Base-by-base conservation (phyloP, 2,797 vertebrate species). In the Meriones psammophilus region DNA sequence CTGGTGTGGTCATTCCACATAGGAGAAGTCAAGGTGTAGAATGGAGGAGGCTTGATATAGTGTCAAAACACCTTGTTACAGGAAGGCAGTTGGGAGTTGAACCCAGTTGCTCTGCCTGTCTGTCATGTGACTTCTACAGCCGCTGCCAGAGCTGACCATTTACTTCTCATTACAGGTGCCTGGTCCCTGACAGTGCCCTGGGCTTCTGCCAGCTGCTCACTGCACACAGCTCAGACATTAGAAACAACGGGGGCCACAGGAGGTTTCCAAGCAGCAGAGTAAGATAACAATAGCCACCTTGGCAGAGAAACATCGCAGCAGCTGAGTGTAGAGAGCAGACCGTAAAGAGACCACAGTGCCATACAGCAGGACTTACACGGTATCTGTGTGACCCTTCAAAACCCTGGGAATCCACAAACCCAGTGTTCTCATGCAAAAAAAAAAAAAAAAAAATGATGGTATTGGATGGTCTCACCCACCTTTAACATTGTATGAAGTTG, bases 321-420 rank as follows among this genome's bases (percentile, higher is more conserved):
- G 69, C 84, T 91, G 83, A 79, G 64, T 68, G 71, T 77, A 33
- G 26, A 30, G 28, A 90, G 78, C 90, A 93, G 89, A 60, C 13
- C 33, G 80, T 69, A 71, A 93, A 78, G 95, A 95, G 94, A 88
- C 79, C 81, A 60, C 56, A 96, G 10, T 5, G 26, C 39, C 85
- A 4, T 18, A 39, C 79, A 79, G 80, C 79, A 79, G 80, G 64
- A 86, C 18, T 56, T 36, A n/a, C 64, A 30, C 79, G 89, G 46
- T 60, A 91, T 88, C 68, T 92, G 50, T 42, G 69, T 33, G 92
- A 92, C 80, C 89, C 80, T 46, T 42, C 88, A 30, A 77, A 85
- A 58, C n/a, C 50, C 64, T 9, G 2, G 83, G 78, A 71, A 96
- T 80, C 87, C 50, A 92, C 36, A 30, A 69, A 50, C 69, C 74